Base-by-base conservation (phyloP, 2,113 vertebrate species). In the Cynocephalus volans region DNA sequence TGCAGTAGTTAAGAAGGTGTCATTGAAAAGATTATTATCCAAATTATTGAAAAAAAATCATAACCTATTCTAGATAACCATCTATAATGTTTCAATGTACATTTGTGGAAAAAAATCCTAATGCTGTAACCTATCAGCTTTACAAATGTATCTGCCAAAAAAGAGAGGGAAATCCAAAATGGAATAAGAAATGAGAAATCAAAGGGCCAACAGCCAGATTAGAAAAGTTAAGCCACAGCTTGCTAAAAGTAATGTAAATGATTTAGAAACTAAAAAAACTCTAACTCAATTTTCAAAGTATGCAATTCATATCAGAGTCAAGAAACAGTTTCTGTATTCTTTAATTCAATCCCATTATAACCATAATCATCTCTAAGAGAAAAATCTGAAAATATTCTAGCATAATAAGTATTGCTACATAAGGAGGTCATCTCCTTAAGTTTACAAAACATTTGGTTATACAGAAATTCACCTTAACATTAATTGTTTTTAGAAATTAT, bases 301-400 rank as follows among this genome's bases (percentile, higher is more conserved):
- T 65, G 23, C 2, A 89, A 75, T 52, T 93, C 52, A 62, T 54
- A 96, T 45, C 19, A 64, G 17, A 67, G 54, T 92, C 64, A 95
- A 65, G 33, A 41, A 93, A 72, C 18, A 76, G 24, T n/a, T 92
- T 80, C 84, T 17, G 12, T 11, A 92, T 56, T 92, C n/a, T 95
- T 88, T 64, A 84, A n/a, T 48, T 88, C 56, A 84, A n/a, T 48
- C n/a, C 26, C n/a, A 75, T 94, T 88, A 85, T 56, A 89, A 92
- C 56, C 31, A 73, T 54, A 84, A n/a, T 73, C 19, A 83, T 73
- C n/a, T 85, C 26, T 73, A 26, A 79, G 54, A 93, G 15, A 84
- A 56, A 56, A 88, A 80, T 28, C 21, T 17, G 54, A 92, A 58
- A 93, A 58, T 76, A 75, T 86, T 76, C 60, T 33, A 88, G 24